Conservation (phyloP, 2,113 vertebrate species). For the Misgurnus mizolepis region DNA sequence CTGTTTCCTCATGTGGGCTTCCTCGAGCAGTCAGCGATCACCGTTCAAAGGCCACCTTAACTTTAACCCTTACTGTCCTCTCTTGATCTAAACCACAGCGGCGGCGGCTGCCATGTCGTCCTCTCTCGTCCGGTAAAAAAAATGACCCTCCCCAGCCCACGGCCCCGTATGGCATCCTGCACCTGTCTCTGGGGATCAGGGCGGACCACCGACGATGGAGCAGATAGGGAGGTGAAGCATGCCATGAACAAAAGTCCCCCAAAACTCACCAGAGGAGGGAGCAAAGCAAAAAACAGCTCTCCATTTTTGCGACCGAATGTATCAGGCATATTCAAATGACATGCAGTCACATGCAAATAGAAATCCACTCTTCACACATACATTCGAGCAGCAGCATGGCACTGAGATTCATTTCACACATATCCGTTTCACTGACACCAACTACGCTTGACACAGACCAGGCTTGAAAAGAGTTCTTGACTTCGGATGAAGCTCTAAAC, state of each 20-base stretch:
- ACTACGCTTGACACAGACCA: conserved; percentile 54
- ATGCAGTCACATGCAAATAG: conserved; percentile 55
- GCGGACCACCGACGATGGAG: conserved; percentile 50
- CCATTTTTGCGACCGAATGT: conserved; percentile 36
- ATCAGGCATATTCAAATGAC: conserved; percentile 55
- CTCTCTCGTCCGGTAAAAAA: conserved; percentile 53
- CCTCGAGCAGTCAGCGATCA: conserved; percentile 39
- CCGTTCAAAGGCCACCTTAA: conserved; percentile 5
- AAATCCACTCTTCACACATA: conserved; percentile 70
- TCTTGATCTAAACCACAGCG: conserved; percentile 34
- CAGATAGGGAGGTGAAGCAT: conserved; percentile 61
- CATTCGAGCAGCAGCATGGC: conserved; percentile 69
- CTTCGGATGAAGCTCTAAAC: background rate
- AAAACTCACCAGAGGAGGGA: conserved; percentile 15
- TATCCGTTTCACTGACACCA: conserved; percentile 61
- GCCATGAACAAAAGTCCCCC: conserved; percentile 25
- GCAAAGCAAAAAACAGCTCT: background rate
- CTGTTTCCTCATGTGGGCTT: conserved; percentile 69
- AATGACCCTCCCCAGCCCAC: conserved; percentile 41
- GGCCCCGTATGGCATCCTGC: conserved; percentile 50
- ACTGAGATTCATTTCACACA: conserved; percentile 73
- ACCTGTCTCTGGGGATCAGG: conserved; percentile 68
- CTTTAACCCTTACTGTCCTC: conserved; percentile 35
- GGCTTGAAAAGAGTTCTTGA: conserved; percentile 1
- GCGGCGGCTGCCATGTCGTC: conserved; percentile 45